Base-by-base conservation (phyloP, 2,797 vertebrate genomes). In the Orientallactaga sibirica region DNA sequence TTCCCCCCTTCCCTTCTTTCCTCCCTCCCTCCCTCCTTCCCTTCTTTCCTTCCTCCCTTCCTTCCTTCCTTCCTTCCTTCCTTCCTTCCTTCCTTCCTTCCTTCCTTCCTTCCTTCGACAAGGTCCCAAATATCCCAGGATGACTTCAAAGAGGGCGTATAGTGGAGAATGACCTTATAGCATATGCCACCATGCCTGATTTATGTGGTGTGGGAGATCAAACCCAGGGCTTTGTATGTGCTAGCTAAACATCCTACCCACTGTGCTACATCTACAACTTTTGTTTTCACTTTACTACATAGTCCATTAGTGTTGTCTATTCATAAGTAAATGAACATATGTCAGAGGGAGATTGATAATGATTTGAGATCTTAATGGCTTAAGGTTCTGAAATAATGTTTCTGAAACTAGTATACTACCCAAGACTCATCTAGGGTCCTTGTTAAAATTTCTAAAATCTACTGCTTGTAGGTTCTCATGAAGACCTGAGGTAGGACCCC, bases 371-470 rank as follows among this genome's bases (percentile, higher is more conserved):
- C 61, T 92, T 55, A 48, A 64, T 18, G 84, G 74, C 16, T 33
- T 87, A 92, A 67, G n/a, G 14, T 86, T 80, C 77, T 94, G 7
- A 93, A 92, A 33, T 78, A 48, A n/a, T 62, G 10, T 80, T 81
- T 96, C 61, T 89, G n/a, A 94, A 96, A 89, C 75, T 64, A 70
- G 7, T 37, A 10, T 70, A 22, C 10, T 66, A 25, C 10, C 5
- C 55, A 90, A 66, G 41, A 48, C 6, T 85, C 75, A 86, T 29
- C 43, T 58, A 76, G 11, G 1, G 3, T 48, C 16, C 48, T 86
- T 80, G 12, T 81, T 62, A 78, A 92, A 83, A 22, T 29, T 37
- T 4, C 11, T 70, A 6, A 91, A 86, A 55, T 90, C 27, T 62
- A 18, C 10, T 62, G 10, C 82, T n/a, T 75, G 18, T 1, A 79